Evolutionary conservation across 2,113 vertebrate genomes (phyloP).

Genomic region (Tragelaphus scriptus): DNA sequence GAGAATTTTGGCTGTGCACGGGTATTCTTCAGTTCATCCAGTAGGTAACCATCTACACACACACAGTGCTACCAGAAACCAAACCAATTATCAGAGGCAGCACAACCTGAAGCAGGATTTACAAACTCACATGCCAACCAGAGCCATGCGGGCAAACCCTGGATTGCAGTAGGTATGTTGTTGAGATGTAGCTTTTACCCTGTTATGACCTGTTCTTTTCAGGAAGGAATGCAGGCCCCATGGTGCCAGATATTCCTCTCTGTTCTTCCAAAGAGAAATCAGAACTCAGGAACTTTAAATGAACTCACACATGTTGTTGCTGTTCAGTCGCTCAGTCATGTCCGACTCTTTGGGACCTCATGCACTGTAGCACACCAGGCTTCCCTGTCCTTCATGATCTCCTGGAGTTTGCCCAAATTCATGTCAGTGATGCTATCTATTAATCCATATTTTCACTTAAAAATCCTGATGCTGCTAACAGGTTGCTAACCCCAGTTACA

Average conservation of each 20-base stretch:
- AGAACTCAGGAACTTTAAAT: background rate
- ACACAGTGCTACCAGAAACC: background rate
- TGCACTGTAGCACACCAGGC: background rate
- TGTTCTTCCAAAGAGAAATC: background rate
- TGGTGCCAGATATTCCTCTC: background rate
- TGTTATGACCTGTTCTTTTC: background rate
- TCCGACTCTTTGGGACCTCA: background rate
- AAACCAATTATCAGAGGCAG: background rate
- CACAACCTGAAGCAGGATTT: background rate
- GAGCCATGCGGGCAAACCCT: background rate
- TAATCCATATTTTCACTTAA: background rate
- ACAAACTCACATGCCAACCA: background rate
- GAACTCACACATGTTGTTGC: background rate
- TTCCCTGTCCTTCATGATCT: background rate
- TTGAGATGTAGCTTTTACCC: rapidly evolving
- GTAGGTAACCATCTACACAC: background rate
- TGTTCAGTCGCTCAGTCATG: background rate
- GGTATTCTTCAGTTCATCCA: background rate
- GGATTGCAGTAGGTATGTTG: background rate
- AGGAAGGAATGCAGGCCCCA: background rate
- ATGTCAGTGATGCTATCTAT: background rate
- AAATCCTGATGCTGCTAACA: background rate
- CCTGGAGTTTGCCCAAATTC: background rate
- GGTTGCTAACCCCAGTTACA: background rate
- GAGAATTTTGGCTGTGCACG: too few relatives aligned